A percentile compares a stretch with the other conserved stretches of the same genome.
Evolutionary conservation across 1,140 invertebrate species (phyloP).

Genomic region (Zaprionus inermis): DNA sequence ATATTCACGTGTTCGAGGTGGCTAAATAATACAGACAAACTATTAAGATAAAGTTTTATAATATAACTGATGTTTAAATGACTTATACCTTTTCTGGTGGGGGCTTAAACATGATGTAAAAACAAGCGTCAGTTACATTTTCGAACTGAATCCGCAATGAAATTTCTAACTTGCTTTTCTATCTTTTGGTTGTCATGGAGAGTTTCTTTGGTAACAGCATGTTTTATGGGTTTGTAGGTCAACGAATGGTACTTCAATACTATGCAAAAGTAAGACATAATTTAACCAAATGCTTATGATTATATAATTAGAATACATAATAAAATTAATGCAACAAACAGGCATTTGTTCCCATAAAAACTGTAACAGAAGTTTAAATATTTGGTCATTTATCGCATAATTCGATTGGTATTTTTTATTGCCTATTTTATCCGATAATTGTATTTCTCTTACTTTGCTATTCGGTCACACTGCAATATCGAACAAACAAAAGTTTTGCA

Average conservation of each 20-base stretch:
- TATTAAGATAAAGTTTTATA: not conserved
- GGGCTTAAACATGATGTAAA: conserved; percentile 39
- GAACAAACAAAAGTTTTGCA: conserved; percentile 60
- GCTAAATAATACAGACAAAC: conserved; percentile 17
- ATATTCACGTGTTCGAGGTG: conserved; percentile 61
- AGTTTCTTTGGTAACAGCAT: conserved; percentile 5
- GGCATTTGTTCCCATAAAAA: not conserved
- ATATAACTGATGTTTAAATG: not conserved
- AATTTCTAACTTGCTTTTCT: not conserved
- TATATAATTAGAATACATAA: not conserved
- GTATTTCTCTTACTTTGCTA: not conserved
- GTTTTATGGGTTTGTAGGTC: conserved; percentile 52
- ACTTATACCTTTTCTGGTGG: conserved; percentile 49
- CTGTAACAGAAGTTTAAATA: not conserved
- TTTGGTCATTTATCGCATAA: not conserved
- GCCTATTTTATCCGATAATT: not conserved
- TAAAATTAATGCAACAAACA: not conserved
- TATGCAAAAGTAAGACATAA: not conserved
- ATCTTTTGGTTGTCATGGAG: conserved; percentile 29
- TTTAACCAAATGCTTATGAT: not conserved
- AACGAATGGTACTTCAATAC: not conserved
- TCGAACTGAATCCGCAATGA: not conserved
- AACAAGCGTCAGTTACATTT: conserved; percentile 12
- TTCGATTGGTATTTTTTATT: not conserved
- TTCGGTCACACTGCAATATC: conserved; percentile 41